Base-by-base conservation (phyloP, 2,113 vertebrate species). In the Turnix velox region DNA sequence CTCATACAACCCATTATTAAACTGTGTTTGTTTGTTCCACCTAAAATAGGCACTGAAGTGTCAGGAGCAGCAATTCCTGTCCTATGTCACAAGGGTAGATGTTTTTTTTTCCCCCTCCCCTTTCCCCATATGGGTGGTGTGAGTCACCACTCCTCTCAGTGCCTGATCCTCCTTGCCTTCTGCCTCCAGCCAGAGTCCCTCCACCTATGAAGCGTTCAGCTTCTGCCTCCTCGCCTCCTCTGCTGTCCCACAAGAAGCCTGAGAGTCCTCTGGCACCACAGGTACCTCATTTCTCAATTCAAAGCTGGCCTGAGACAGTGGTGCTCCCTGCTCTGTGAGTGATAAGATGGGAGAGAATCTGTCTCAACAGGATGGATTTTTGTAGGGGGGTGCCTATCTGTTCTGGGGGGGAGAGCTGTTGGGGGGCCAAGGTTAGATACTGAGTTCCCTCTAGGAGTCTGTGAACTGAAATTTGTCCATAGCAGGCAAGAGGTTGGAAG, bases 121-220 rank as follows among this genome's bases (percentile, higher is more conserved):
- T 94, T 84, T 45, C 51, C 31, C n/a, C n/a, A 69, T 71, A 83
- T 7, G 85, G 45, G 33, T 83, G 86, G 71, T 83, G 45, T 95
- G 90, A 95, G 66, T 93, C 90, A 59, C 25, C 4, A 2, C 66
- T 58, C 19, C 71, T 77, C 37, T 71, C 20, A 0, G 17, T 65
- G 81, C 84, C 83, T 96, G 72, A 88, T 77, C 22, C 65, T 92
- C 71, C 94, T 51, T 90, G 72, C 63, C 25, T 91, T 77, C 88
- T 77, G 58, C 96, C 94, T 92, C 75, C 78, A 97, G 97, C 96
- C 88, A 97, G 97, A 40, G 97, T 98, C 87, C 98, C 98, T n/a
- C 97, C 96, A 0, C 96, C 97, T 83, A 94, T 98, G 96, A 99
- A 99, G 95, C 97, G 95, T 75, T 96, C 98, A 30, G 91, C 95